Percentiles rank a stretch among this genome's conserved stretches.
Conservation (phyloP, 2,797 vertebrate genomes). For the Neostethus bicornis region DNA sequence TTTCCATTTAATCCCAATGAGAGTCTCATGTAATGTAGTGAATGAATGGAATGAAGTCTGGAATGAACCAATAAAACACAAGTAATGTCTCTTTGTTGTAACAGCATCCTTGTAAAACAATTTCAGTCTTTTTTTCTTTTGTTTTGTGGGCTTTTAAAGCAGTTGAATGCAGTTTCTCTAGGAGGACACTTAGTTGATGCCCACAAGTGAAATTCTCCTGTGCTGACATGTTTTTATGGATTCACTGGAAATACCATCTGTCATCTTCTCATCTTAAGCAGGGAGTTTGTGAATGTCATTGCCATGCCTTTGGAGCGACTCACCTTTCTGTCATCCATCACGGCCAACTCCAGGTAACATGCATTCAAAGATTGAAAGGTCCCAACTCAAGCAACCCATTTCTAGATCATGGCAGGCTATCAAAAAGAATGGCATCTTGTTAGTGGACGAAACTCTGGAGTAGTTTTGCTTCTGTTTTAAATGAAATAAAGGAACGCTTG, state of each 20-base stretch:
- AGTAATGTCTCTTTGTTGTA: too few relatives aligned
- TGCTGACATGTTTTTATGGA: constrained; percentile 64
- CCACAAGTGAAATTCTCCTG: constrained; percentile 43
- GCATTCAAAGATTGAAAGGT: constrained; percentile 34
- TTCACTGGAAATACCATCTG: constrained; percentile 71
- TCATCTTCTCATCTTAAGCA: constrained; percentile 60
- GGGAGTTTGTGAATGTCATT: constrained; percentile 68
- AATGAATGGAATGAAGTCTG: constrained; percentile 19
- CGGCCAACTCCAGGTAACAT: constrained; percentile 40
- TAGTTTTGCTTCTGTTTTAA: background rate
- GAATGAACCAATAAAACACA: constrained; percentile 17
- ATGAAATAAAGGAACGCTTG: constrained; percentile 2
- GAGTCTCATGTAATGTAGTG: constrained; percentile 32
- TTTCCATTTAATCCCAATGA: constrained; percentile 42
- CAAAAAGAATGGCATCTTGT: constrained; percentile 23
- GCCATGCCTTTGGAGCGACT: constrained; percentile 65
- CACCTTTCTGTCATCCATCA: constrained; percentile 73
- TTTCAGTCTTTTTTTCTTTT: constrained; percentile 1
- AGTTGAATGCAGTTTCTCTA: constrained; percentile 32
- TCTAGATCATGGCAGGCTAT: constrained; percentile 41
- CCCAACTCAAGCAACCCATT: constrained; percentile 38
- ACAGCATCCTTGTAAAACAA: too few relatives aligned
- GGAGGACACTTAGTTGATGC: constrained; percentile 29
- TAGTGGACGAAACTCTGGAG: constrained; percentile 9
- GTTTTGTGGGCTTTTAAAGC: constrained; percentile 16